Evolutionary conservation across 2,888 invertebrate genomes (phyloP).

Genomic region (Drosophila falleni): DNA sequence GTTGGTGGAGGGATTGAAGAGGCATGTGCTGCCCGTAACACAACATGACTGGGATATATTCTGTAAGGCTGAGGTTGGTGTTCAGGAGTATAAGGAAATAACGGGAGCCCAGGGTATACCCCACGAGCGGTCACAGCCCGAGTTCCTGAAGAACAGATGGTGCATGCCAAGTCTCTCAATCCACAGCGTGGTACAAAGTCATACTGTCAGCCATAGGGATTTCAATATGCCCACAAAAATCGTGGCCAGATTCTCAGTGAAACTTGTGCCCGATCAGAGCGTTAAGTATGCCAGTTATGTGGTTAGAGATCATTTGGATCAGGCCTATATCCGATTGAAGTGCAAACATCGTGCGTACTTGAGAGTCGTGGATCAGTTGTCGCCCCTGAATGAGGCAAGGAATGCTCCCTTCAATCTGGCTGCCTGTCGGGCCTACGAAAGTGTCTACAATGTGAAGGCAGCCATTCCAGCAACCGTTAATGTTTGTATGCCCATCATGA

Average conservation of each 20-base stretch:
- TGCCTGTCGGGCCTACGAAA: slow-evolving; percentile 28
- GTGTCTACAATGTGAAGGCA: slow-evolving; percentile 10
- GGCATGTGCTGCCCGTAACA: slow-evolving; percentile 48
- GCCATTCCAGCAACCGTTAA: slow-evolving; percentile 42
- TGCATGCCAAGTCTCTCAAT: slow-evolving; percentile 46
- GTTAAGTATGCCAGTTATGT: slow-evolving; percentile 12
- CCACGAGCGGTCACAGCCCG: slow-evolving; percentile 35
- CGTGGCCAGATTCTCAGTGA: slow-evolving; percentile 43
- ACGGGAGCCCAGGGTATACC: slow-evolving; percentile 8
- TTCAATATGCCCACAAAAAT: not conserved
- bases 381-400: slow-evolving; percentile 28
- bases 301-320: slow-evolving; percentile 31
- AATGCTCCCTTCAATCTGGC: slow-evolving; percentile 15
- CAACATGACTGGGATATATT: slow-evolving; percentile 56
- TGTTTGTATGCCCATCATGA: slow-evolving; percentile 35
- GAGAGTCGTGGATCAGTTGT: slow-evolving; percentile 28
- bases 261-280: slow-evolving; percentile 51
- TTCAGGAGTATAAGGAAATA: slow-evolving; percentile 26
- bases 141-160: slow-evolving; percentile 48
- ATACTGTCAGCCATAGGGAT: slow-evolving; percentile 5
- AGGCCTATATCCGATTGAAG: slow-evolving; percentile 21
- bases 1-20: slow-evolving; percentile 8
- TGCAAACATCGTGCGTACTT: slow-evolving; percentile 33
- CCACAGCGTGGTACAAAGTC: slow-evolving; percentile 23
- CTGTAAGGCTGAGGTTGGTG: slow-evolving; percentile 33